Evolutionary conservation across 2,797 vertebrate genomes (phyloP), one percentile per base, ranked within the genome.

Genomic region (Thalassophryne amazonica): DNA sequence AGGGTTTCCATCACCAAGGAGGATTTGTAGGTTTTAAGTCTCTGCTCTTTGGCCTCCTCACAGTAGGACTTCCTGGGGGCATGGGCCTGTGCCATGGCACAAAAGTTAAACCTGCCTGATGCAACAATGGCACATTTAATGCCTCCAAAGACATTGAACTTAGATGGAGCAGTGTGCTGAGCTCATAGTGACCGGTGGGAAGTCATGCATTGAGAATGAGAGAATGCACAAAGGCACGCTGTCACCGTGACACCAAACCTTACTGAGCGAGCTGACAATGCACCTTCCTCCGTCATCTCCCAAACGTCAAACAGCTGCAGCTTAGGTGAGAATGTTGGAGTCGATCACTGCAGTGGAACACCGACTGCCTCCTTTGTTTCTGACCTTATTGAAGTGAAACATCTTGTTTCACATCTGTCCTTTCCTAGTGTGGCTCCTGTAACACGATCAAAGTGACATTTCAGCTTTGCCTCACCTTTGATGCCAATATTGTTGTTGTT

Each of bases 121-220:
- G 22, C 50, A 71, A 83, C 73, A 81, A 78, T 70, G 69, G 28
- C 56, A 48, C 51, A 46, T 76, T 78, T 62, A 58, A 53, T 61
- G 29, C 56, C 31, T 78, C 69, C 65, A 80, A 72, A 81, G 82
- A 87, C 86, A 85, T 87, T 88, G 84, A 88, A 85, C 86, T 88
- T 88, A 77, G 72, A 51, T 60, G 66, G 55, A 67, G 57, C 31
- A 1, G 45, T 2, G 5, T 41, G 60, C 60, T 68, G 66, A 71
- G 76, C 71, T 83, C 79, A 53, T 73, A 42, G 78, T 56, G 53
- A 80, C 72, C 47, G 2, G 43, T 54, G 74, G 78, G 80, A 84
- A 87, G 80, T 84, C 79, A 80, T 80, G 81, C 82, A 80, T 81
- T 78, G 80, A 76, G 60, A 84, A 86, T 85, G 73, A 73, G 71